Evolutionary conservation across 2,888 invertebrate genomes (phyloP).

Genomic region (Odontomyia ornata): DNA sequence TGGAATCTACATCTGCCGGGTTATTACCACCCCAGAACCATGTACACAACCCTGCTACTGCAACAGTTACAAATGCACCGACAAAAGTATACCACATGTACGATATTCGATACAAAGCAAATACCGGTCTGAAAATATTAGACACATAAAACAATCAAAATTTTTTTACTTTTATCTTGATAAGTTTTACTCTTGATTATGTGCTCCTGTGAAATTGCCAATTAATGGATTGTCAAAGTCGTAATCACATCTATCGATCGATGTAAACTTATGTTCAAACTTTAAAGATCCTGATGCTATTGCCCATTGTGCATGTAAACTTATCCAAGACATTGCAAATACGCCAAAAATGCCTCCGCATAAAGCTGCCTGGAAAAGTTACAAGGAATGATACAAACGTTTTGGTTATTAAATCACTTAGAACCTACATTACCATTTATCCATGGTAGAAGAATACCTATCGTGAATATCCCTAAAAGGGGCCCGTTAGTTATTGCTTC

Average conservation of each 20-base stretch:
- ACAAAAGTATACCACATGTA: slow-evolving; percentile 82
- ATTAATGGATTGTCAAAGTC: slow-evolving; percentile 63
- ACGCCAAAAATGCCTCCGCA: slow-evolving; percentile 69
- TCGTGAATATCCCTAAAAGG: slow-evolving; percentile 71
- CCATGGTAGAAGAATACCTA: slow-evolving; percentile 77
- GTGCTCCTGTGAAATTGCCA: background rate
- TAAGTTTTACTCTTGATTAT: background rate
- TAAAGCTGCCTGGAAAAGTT: slow-evolving; percentile 66
- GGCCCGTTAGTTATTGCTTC: slow-evolving; percentile 78
- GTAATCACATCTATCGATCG: slow-evolving; percentile 72
- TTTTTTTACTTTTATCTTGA: background rate
- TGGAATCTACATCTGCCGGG: slow-evolving; percentile 68
- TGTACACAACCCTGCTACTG: slow-evolving; percentile 61
- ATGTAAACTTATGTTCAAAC: slow-evolving; percentile 73
- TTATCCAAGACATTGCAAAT: slow-evolving; percentile 69
- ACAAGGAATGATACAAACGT: background rate
- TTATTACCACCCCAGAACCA: slow-evolving; percentile 65
- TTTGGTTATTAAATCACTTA: background rate
- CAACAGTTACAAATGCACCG: slow-evolving; percentile 68
- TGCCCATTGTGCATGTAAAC: slow-evolving; percentile 71
- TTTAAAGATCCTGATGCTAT: slow-evolving; percentile 70
- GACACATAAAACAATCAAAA: no score
- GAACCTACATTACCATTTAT: slow-evolving; percentile 70
- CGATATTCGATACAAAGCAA: slow-evolving; percentile 73
- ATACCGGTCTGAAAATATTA: slow-evolving; percentile 56